Base-by-base conservation (phyloP, 2,113 vertebrate genomes). In the Crotalus horridus region DNA sequence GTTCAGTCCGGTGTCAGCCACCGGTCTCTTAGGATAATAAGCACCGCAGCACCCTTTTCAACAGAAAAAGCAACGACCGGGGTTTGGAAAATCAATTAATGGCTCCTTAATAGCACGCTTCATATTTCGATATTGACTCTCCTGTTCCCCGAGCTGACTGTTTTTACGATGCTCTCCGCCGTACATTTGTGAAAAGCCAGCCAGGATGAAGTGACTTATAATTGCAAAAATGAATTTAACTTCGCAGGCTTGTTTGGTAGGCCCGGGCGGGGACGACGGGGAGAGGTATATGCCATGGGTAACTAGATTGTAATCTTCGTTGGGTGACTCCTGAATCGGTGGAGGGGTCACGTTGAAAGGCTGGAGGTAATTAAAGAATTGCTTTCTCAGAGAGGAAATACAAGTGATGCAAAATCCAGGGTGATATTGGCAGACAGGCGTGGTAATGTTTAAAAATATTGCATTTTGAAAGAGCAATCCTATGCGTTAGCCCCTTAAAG, bases 61-160 rank as follows among this genome's bases (percentile, higher is more conserved):
- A 39, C 39, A 39, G 39, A 39, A 97, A 97, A 98, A 94, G 91
- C 21, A 4, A 91, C 95, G 94, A 96, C 96, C 90, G 21, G 94
- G 96, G 92, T 96, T 96, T 96, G 96, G 94, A 97, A 98, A 97
- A 97, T 97, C 97, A 97, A 97, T 97, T 98, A 97, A 96, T 96
- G 95, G 96, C 97, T 97, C 97, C 97, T 97, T 97, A 97, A 96
- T 96, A 96, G 96, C 94, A 85, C 95, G 55, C 95, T 96, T 95
- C 94, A 91, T 96, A 95, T 96, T 96, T 97, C 96, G 90, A 95
- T 97, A 97, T 94, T 89, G 81, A 95, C 94, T 95, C 59, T 93
- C 10, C 21, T 94, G 94, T 94, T 96, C 51, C 85, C 89, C 54
- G 3, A 93, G 87, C 92, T 94, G 93, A 95, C 94, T 94, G 89